Conservation (phyloP, 2,888 invertebrate species). For the Magallana nippona region DNA sequence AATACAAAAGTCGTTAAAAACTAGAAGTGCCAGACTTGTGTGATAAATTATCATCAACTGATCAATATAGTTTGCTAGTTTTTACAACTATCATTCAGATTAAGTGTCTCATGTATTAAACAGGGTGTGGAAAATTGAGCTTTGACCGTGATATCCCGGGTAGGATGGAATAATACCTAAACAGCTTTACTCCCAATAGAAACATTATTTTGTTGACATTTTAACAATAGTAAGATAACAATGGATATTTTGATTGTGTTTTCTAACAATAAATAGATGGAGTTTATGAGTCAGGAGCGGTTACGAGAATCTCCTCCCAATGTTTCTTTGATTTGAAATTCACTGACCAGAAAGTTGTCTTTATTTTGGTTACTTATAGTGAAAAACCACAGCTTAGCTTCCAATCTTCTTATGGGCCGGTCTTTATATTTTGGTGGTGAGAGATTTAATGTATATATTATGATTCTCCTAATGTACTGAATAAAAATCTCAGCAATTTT, state of each 20-base stretch:
- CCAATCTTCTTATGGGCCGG: neutral
- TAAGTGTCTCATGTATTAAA: neutral
- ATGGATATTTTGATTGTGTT: neutral
- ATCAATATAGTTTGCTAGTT: neutral
- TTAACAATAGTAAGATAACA: slow-evolving; percentile 12
- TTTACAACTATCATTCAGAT: neutral
- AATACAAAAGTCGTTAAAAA: too few relatives aligned
- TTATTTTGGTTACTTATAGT: neutral
- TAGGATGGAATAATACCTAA: neutral
- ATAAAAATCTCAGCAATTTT: neutral
- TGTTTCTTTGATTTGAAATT: neutral
- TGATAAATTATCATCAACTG: too few relatives aligned
- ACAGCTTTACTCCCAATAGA: neutral
- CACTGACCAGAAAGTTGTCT: neutral
- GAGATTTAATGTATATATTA: neutral
- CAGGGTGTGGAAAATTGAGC: neutral
- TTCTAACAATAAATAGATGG: neutral
- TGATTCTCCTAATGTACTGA: neutral
- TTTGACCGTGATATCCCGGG: neutral
- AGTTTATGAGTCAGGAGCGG: neutral
- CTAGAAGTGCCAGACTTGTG: too few relatives aligned
- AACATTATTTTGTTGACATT: slow-evolving; percentile 3
- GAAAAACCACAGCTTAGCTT: neutral
- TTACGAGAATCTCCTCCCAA: neutral
- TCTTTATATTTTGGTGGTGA: neutral